phyloP scores from a whole-genome alignment of 2,797 vertebrate genomes.

The Helarctos malayanus region DNA sequence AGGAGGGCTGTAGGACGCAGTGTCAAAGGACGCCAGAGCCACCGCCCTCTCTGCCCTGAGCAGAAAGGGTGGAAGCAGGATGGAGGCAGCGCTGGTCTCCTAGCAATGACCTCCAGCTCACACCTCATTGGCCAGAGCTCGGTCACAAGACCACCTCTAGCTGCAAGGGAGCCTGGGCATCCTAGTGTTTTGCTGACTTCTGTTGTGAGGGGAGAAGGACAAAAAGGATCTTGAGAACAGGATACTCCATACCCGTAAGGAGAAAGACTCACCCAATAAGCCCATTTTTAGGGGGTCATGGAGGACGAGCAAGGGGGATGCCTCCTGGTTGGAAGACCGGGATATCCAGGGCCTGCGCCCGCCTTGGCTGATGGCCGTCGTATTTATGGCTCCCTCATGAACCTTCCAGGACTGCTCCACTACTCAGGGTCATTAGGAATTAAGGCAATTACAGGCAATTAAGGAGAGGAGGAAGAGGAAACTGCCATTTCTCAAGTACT shows the following conservation, averaged over 20 bases:
- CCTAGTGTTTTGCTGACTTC: neutral
- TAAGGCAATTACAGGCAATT: neutral
- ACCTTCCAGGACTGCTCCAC: neutral
- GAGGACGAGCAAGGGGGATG: neutral
- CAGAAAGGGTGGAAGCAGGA: neutral
- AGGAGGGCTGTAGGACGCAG: neutral
- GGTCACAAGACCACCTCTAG: neutral
- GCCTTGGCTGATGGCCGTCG: neutral
- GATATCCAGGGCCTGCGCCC: neutral
- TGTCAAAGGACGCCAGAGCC: neutral
- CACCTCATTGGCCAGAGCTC: neutral
- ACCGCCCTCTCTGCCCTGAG: neutral
- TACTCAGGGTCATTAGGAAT: neutral
- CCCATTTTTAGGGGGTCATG: neutral
- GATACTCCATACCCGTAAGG: neutral
- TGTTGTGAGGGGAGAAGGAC: neutral
- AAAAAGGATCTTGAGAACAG: neutral
- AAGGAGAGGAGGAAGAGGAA: neutral
- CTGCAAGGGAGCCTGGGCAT: conserved; percentile 58
- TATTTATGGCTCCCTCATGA: rapidly evolving
- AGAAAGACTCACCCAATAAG: neutral
- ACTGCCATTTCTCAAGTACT: neutral
- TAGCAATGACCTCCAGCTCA: neutral
- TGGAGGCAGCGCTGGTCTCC: neutral
- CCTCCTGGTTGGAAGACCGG: neutral